Conservation (phyloP, 2,888 invertebrate species). For the Andrena dorsata region DNA sequence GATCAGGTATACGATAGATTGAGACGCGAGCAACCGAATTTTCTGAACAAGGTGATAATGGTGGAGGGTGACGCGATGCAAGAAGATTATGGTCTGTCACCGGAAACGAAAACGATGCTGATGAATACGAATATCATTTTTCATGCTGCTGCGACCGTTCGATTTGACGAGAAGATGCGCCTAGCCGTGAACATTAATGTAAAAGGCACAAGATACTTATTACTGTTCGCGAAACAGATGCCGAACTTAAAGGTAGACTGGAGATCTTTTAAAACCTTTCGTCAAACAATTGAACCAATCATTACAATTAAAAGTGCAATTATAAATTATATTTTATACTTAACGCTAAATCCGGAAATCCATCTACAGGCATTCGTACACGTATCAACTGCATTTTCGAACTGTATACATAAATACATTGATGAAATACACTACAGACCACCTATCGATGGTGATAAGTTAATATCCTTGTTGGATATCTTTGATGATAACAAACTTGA, state of each 20-base stretch:
- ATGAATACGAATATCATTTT: slow-evolving; percentile 88
- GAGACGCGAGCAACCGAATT: slow-evolving; percentile 85
- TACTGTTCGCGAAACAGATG: slow-evolving; percentile 89
- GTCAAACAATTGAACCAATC: neutral
- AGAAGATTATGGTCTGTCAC: slow-evolving; percentile 86
- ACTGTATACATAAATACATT: slow-evolving; percentile 77
- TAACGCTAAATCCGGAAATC: neutral
- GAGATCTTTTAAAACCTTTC: neutral
- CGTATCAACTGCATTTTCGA: slow-evolving; percentile 82
- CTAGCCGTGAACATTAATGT: slow-evolving; percentile 90
- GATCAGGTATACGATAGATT: slow-evolving; percentile 86
- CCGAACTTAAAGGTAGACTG: slow-evolving; percentile 87
- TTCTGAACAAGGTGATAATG: slow-evolving; percentile 86
- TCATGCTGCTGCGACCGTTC: slow-evolving; percentile 91
- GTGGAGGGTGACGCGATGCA: slow-evolving; percentile 86
- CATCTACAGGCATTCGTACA: slow-evolving; percentile 79
- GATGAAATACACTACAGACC: slow-evolving; percentile 81
- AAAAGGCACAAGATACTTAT: slow-evolving; percentile 88
- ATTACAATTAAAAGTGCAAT: neutral
- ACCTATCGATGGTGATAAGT: slow-evolving; percentile 76
- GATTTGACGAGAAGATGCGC: slow-evolving; percentile 90
- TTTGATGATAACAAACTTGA: slow-evolving; percentile 78
- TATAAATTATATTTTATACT: neutral
- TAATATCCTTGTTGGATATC: slow-evolving; percentile 76
- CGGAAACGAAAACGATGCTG: slow-evolving; percentile 85